Evolutionary conservation across 2,113 vertebrate species (phyloP).

Genomic region (Silurus meridionalis): DNA sequence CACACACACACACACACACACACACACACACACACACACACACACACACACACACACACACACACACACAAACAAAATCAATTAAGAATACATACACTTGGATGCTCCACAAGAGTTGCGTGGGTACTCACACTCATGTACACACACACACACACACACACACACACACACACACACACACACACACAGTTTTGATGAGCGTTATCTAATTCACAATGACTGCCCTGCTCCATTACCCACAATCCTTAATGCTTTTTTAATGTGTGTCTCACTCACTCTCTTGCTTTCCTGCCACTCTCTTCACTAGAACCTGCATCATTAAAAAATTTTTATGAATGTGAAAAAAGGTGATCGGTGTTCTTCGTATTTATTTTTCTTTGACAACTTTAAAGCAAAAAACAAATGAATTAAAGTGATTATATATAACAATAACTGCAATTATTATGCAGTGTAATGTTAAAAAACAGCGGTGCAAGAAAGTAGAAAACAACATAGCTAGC

Average conservation of each 20-base stretch:
- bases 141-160: constrained; percentile 13
- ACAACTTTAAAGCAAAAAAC: background rate
- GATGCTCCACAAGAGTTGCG: background rate
- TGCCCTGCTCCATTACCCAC: constrained; percentile 56
- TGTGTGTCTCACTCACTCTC: constrained; percentile 42
- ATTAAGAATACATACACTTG: constrained; percentile 19
- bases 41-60: constrained; percentile 8
- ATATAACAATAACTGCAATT: too few species aligned
- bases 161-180: constrained; percentile 39
- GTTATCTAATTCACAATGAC: constrained; percentile 57
- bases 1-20: background rate
- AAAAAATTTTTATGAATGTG: background rate
- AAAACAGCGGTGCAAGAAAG: background rate
- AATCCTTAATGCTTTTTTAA: constrained; percentile 60
- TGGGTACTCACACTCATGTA: constrained; percentile 10
- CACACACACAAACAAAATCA: constrained; percentile 25
- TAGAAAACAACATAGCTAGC: background rate
- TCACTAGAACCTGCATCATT: background rate
- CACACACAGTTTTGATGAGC: constrained; percentile 47
- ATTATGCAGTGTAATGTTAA: background rate
- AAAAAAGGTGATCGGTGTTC: background rate
- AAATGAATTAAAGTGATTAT: background rate
- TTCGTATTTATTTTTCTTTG: background rate
- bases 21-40: constrained; percentile 28
- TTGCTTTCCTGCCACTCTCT: background rate